A percentile compares a stretch with the other conserved stretches of the same genome.
Evolutionary conservation across 2,797 vertebrate genomes (phyloP).

Genomic region (Pampus argenteus): DNA sequence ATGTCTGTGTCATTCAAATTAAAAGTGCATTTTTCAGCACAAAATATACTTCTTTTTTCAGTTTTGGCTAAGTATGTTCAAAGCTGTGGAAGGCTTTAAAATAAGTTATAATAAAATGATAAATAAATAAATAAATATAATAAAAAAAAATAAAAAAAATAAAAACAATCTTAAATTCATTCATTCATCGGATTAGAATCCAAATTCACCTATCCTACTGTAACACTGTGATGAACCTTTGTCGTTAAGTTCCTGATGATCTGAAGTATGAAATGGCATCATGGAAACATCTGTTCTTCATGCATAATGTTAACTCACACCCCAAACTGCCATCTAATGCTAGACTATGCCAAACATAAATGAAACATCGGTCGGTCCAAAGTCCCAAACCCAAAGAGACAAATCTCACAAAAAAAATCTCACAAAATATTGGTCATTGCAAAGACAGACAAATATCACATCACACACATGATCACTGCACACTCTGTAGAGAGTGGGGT

Average conservation of each 20-base stretch:
- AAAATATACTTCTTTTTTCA: neutral
- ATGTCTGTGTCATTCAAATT: neutral
- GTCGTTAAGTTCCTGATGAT: neutral
- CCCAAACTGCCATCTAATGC: neutral
- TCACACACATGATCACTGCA: neutral
- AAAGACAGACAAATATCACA: neutral
- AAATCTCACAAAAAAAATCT: too few relatives aligned
- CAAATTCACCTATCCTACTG: neutral
- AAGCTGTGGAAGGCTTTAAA: neutral
- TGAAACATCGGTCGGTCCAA: too few relatives aligned
- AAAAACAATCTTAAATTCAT: neutral
- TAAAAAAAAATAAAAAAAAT: too few relatives aligned
- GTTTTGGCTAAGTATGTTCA: neutral
- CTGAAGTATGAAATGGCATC: neutral
- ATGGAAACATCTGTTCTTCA: neutral
- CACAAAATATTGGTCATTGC: too few relatives aligned
- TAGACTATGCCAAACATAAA: too few relatives aligned
- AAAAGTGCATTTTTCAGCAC: neutral
- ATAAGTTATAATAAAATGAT: too few relatives aligned
- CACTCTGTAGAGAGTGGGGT: neutral
- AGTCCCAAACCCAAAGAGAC: too few relatives aligned
- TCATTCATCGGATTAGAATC: neutral
- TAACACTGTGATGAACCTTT: neutral
- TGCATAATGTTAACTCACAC: neutral
- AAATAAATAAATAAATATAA: too few relatives aligned